These are phyloP conservation scores for Phanerotoma sp. DNA, from an alignment of 2,888 invertebrate species.

Conservation along the genomic window DNA sequence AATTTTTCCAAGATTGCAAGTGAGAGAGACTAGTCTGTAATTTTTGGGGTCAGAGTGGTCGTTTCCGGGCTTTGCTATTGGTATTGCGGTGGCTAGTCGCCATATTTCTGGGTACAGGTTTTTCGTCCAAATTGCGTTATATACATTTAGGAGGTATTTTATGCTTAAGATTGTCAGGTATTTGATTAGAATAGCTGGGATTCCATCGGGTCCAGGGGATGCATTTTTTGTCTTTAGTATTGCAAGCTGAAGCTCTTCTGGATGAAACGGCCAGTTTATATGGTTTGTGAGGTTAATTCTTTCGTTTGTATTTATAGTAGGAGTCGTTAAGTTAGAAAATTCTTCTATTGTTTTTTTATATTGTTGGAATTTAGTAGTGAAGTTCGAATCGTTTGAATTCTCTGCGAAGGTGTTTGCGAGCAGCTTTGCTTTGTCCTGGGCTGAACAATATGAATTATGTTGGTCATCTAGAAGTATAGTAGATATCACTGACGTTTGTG, in stretches of 20 bases:
- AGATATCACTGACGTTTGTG: not conserved
- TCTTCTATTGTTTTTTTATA: no score
- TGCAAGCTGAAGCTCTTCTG: no score
- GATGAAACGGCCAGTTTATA: no score
- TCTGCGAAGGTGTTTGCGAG: slow-evolving; percentile 18
- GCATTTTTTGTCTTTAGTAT: no score
- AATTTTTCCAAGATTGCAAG: slow-evolving; percentile 18
- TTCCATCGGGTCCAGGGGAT: slow-evolving; percentile 19
- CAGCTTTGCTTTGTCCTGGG: slow-evolving; percentile 14
- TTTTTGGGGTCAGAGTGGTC: slow-evolving; percentile 13
- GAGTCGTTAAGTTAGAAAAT: no score
- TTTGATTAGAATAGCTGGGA: slow-evolving; percentile 23
- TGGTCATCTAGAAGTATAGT: not conserved
- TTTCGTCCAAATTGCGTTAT: slow-evolving; percentile 10
- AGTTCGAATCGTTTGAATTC: slow-evolving; percentile 23
- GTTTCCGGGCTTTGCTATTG: slow-evolving; percentile 16
- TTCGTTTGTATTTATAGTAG: no score
- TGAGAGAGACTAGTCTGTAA: slow-evolving; percentile 18
- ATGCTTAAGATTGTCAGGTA: no score
- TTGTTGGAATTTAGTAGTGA: no score
- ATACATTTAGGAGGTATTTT: slow-evolving; percentile 15
- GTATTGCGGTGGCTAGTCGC: slow-evolving; percentile 10
- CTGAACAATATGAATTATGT: not conserved
- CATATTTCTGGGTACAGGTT: slow-evolving; percentile 16
- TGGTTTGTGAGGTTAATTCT: no score